Evolutionary conservation across 1,140 invertebrate species (phyloP).

Genomic region (Aporrectodea caliginosa): DNA sequence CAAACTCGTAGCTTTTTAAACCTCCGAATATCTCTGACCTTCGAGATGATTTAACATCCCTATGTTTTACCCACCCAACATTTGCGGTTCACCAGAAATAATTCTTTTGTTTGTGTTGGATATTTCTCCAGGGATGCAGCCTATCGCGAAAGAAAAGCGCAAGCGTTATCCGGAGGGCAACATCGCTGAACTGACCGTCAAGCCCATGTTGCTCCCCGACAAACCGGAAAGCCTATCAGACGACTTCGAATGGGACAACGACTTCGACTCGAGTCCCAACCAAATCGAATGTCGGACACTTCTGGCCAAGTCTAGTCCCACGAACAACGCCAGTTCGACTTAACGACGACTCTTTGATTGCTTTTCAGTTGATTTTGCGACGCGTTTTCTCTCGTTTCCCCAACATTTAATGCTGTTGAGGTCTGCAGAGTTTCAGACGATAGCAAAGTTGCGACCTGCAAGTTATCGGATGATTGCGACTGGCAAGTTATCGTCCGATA

Average conservation of each 20-base stretch:
- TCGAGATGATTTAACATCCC: not conserved
- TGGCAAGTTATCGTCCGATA: too few species aligned
- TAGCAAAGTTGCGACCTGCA: too few species aligned
- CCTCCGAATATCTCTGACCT: not conserved
- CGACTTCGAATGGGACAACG: constrained; percentile 53
- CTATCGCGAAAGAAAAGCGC: constrained; percentile 35
- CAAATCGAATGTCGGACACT: not conserved
- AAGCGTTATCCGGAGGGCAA: constrained; percentile 41
- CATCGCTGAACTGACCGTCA: constrained; percentile 27
- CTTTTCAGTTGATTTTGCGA: too few species aligned
- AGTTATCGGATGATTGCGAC: too few species aligned
- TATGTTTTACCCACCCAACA: not conserved
- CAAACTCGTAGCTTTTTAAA: not conserved
- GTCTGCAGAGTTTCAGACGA: too few species aligned
- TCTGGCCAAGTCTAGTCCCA: not conserved
- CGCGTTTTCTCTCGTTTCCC: too few species aligned
- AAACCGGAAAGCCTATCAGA: constrained; percentile 44
- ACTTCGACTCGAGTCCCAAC: constrained; percentile 37
- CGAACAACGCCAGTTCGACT: not conserved
- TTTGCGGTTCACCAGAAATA: too few species aligned
- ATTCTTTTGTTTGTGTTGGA: not conserved
- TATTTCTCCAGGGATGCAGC: constrained; percentile 45
- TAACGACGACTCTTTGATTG: not conserved
- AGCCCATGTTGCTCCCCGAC: constrained; percentile 33
- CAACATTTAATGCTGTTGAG: too few species aligned